phyloP scores from a whole-genome alignment of 2,113 vertebrate genomes.

The Trogon melanurus region DNA sequence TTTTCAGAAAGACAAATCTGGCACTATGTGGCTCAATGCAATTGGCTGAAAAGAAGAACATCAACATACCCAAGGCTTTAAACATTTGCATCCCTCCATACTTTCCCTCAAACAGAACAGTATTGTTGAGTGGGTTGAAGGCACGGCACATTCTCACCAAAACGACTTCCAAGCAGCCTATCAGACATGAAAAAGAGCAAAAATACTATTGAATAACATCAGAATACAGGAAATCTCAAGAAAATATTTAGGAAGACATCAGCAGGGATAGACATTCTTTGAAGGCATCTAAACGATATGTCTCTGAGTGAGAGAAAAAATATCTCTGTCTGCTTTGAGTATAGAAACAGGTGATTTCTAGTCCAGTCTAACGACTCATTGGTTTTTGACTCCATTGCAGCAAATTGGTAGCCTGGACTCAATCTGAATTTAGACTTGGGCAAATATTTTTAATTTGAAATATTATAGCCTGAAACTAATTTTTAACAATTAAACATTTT shows the following conservation, averaged over 20 bases:
- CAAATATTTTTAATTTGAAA: background rate
- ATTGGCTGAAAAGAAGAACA: background rate
- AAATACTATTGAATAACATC: background rate
- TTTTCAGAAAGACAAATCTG: background rate
- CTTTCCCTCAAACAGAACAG: constrained; percentile 99
- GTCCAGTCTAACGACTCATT: background rate
- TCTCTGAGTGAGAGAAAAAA: background rate
- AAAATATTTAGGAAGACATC: background rate
- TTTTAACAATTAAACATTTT: background rate
- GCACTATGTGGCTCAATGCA: background rate
- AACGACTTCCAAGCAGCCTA: constrained; percentile 98
- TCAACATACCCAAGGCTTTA: constrained; percentile 91
- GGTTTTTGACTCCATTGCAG: background rate
- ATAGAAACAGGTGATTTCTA: background rate
- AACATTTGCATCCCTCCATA: constrained; percentile 99
- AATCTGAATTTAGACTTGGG: background rate
- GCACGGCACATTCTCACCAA: constrained; percentile 99
- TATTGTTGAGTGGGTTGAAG: constrained; percentile 99
- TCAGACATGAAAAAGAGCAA: background rate
- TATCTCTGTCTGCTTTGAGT: background rate
- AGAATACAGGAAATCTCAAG: background rate
- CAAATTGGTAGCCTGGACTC: background rate
- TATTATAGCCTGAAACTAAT: background rate
- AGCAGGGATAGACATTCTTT: background rate
- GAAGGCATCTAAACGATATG: background rate